Evolutionary conservation across 1,140 invertebrate species (phyloP), one percentile per base, ranked within the genome.

Genomic region (Drosophila setifemur): DNA sequence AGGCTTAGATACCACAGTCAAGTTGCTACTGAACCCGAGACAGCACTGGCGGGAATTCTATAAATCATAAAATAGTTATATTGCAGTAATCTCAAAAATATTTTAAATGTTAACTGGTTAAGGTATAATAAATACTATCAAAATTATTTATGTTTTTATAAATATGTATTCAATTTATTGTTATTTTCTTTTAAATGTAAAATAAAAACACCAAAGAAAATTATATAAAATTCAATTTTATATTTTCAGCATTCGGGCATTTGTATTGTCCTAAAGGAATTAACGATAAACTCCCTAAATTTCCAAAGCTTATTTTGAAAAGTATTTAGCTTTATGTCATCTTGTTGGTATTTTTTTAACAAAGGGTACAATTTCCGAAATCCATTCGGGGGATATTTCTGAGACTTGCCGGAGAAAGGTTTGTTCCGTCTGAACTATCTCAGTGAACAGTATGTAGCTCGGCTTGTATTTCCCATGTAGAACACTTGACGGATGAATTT

Each of bases 391-490:
- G 75, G 96, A 94, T 29, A 97, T 93, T 23, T 93, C 92, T 9
- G 94, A 95, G 37, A 95, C 92, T 77, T 92, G 93, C 33, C 95
- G 92, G 73, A 98, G 93, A 91, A 96, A 98, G 72, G 95, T 94
- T 76, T 95, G 96, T 28, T 93, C 93, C 0, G 97, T 98, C 77
- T 96, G 93, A 8, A 98, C 93, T 28, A 99, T 92, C 92, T 99
- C 97, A 0, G 95, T 96, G 90, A 96, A 99, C 4, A 99, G 91
- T n/a, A 99, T 92, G 58, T 94, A 95, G 18, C 93, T 92, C 0
- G 96, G 95, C 74, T 95, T 94, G 40, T 93, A 94, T 29, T 94
- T 90, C 8, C 87, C 81, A 39, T 77, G 88, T 2, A 89, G 72
- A 7, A 90, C 77, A 64, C 89, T 91, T n/a, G 90, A 90, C 3